Evolutionary conservation across 2,888 invertebrate species (phyloP), one percentile per base, ranked within the genome.

Genomic region (Drosophila birchii): DNA sequence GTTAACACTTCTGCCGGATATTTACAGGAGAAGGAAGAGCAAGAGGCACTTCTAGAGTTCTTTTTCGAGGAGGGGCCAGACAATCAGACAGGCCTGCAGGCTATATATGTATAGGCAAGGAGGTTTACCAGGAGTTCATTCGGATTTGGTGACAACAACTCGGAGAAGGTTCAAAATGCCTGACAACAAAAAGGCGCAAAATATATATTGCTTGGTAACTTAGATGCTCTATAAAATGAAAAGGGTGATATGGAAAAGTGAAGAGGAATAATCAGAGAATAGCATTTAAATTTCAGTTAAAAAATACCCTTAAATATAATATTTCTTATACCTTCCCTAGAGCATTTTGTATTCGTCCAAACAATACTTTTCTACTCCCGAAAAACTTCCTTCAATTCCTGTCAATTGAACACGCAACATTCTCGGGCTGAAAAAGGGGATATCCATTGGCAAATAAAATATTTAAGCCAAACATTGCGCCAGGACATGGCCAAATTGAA

Each of bases 381-480:
- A 14, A 68, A 41, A 68, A 56, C 67, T 56, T 67, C 54, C 29
- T 54, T n/a, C 70, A 34, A 70, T 54, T 60, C 45, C 54, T 70
- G 70, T 70, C 70, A 70, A 58, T 68, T 49, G 68, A 68, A 60
- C 54, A 70, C 70, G 60, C 70, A 45, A 70, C 60, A 51, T 72
- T 70, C 14, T 29, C 3, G 26, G 39, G 26, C 60, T 9, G 38
- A 44, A 73, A 73, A 68, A 68, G 54, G 43, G 69, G 59, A 68
- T 68, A 74, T 61, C 57, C 68, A 74, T 57, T 43, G 41, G 49
- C 39, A 55, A 68, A 84, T 84, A 58, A 84, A 84, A 84, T 85
- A 84, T 84, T 84, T 76, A 84, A 72, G 71, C 51, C 66, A 51
- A 67, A 81, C 71, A 81, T 78, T 84, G 84, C 81, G 75, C 77